Conservation (phyloP, 2,888 invertebrate genomes). For the Parelbella ahira region DNA sequence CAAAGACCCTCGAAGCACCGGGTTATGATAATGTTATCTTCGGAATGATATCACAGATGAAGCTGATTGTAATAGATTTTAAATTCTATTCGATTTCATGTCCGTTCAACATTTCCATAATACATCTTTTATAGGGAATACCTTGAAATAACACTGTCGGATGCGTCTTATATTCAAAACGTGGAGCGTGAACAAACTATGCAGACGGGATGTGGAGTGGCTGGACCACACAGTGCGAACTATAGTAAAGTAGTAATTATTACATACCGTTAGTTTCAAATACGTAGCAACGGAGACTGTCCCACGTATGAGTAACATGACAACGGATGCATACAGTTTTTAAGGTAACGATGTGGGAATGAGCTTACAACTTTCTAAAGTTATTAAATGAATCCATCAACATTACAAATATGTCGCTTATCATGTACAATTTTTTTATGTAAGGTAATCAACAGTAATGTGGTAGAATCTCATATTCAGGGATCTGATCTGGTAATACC, state of each 20-base stretch:
- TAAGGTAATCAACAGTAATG: no score
- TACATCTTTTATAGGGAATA: slow-evolving; percentile 35
- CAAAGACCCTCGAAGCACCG: slow-evolving; percentile 25
- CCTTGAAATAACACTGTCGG: slow-evolving; percentile 33
- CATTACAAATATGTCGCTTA: no score
- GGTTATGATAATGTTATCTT: slow-evolving; percentile 33
- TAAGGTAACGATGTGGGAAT: slow-evolving; percentile 3
- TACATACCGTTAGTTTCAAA: slow-evolving; percentile 27
- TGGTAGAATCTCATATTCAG: no score
- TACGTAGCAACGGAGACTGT: slow-evolving; percentile 28
- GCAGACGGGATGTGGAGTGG: slow-evolving; percentile 20
- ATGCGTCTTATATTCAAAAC: slow-evolving; percentile 32
- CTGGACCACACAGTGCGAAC: slow-evolving; percentile 34
- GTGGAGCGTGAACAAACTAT: slow-evolving; percentile 29
- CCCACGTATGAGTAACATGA: slow-evolving; percentile 33
- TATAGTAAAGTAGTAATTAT: slow-evolving; percentile 31
- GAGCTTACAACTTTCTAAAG: neutral
- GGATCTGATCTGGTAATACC: no score
- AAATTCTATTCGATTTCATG: slow-evolving; percentile 35
- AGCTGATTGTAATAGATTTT: slow-evolving; percentile 34
- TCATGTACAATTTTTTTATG: no score
- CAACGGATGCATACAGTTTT: slow-evolving; percentile 5
- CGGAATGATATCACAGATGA: slow-evolving; percentile 32
- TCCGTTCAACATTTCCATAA: slow-evolving; percentile 35
- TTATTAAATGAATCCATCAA: no score